Evolutionary conservation across 2,888 invertebrate species (phyloP), one percentile per base, ranked within the genome.

Genomic region (Mantis religiosa): DNA sequence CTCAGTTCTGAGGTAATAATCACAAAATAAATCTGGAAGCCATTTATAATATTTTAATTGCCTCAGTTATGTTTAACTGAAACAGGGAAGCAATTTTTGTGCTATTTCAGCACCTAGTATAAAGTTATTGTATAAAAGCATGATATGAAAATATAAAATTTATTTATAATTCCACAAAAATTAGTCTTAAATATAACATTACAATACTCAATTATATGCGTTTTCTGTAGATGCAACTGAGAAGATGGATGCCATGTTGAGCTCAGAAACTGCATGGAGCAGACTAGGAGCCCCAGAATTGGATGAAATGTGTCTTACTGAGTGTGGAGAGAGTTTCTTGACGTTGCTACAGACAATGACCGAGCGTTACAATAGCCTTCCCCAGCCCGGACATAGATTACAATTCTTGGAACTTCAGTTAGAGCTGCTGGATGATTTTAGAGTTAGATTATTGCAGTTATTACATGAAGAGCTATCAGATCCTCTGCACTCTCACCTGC

Each of bases 331-430:
- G 93, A 96, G 96, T 92, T 98, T 99, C 93, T 95, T 98, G 90
- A 96, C 97, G 0, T 94, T 99, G 28, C 93, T 98, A 85, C 96
- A 96, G 91, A 97, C 98, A 0, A 97, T 98, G 88, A 97, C 97
- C 90, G 98, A 98, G 92, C 95, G 98, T 90, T 98, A 98, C 92
- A 96, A 96, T 91, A 94, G 96, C 87, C 93, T 98, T 83, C 97
- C 98, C 1, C 97, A 97, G 91, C 97, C 98, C 0, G 97, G 97
- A 1, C 97, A 98, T 92, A 96, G 97, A 91, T 93, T 98, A 89
- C 97, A 97, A 92, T 99, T 99, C 93, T 94, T 98, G 34, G 97
- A 98, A 90, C 94, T 99, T 4, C 98, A 99, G 92, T 93, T 98
- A 28, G 98, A 98, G 91, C 93, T 99, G 85, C 94, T 99, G 89